A percentile compares a stretch with the other conserved stretches of the same genome.
These are phyloP conservation scores for Tachina grossa DNA, from an alignment of 2,888 invertebrate species.

Conservation along the genomic window DNA sequence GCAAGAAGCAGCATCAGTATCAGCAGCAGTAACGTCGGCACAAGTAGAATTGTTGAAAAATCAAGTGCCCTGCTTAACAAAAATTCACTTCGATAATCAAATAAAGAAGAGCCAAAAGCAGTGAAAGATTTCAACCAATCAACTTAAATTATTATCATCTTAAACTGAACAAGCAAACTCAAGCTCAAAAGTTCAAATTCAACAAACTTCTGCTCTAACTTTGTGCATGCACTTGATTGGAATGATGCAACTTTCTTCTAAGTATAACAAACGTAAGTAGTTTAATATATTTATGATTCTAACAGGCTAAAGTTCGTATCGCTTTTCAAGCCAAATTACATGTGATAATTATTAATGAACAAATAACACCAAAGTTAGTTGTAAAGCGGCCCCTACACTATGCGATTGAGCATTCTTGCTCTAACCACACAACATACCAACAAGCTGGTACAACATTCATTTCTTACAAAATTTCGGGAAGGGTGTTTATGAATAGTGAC, in stretches of 20 bases:
- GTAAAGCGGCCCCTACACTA: too few species aligned
- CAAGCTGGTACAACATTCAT: too few species aligned
- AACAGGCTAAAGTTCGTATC: too few species aligned
- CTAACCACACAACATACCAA: too few species aligned
- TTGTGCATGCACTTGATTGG: conserved; percentile 1
- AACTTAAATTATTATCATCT: conserved; percentile 28
- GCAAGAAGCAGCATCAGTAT: not conserved
- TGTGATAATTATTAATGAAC: too few species aligned
- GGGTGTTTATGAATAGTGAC: too few species aligned
- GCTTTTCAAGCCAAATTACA: too few species aligned
- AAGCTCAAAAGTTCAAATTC: not conserved
- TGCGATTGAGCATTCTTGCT: too few species aligned
- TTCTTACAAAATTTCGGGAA: too few species aligned
- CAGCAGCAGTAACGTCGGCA: not conserved
- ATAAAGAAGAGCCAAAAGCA: not conserved
- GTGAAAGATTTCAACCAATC: conserved; percentile 2
- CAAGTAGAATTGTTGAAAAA: conserved; percentile 26
- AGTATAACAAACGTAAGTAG: conserved; percentile 35
- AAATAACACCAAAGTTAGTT: too few species aligned
- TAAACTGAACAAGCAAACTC: conserved; percentile 23
- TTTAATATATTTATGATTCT: too few species aligned
- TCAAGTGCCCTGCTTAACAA: conserved; percentile 47
- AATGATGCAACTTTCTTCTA: not conserved
- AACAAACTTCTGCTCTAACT: conserved; percentile 5
- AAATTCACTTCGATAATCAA: conserved; percentile 25